Evolutionary conservation across 2,888 invertebrate species (phyloP), one percentile per base, ranked within the genome.

Genomic region (Flexamia atlantica): DNA sequence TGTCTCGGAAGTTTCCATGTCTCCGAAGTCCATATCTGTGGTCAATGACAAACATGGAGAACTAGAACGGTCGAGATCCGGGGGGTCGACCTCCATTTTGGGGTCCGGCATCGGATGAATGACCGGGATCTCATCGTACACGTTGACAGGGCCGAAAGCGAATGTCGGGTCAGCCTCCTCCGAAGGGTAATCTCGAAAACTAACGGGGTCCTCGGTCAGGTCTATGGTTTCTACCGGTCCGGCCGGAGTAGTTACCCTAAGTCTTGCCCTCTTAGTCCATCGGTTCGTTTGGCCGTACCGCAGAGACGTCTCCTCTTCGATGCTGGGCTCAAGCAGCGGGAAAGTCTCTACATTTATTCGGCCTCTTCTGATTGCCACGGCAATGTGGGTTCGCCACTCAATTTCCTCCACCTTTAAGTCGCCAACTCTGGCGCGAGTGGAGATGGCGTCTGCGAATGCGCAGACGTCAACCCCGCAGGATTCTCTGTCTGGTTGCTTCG

Each of bases 381-480:
- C 4, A 1, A 68, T 68, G 7, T 36, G 30, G 20, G 0, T 68
- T 68, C 68, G 28, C 68, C 30, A 32, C n/a, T 30, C 30, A 10
- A 30, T 1, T 0, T 5, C 28, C 4, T 68, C 14, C 3, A 53
- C 23, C 7, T 10, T 2, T 20, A 53, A 23, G 3, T 2, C 4
- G 1, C 23, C 23, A n/a, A 53, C 53, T 10, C 10, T 53, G 1
- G 20, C 2, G 3, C 53, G 14, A 3, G 53, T 53, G 9, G 53
- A 10, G 53, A 68, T n/a, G n/a, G 68, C 32, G 17, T 68, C 68
- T 1, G 68, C 68, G 2, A 30, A 9, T 4, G 36, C 36, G n/a
- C 68, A 68, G 14, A 68, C 1, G 30, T n/a, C 3, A 5, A 68
- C 68, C 17, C 68, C 68, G 14, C 68, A 68, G 1, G 68, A 68